Conservation (phyloP, 2,113 vertebrate genomes). For the Anas platyrhynchos region DNA sequence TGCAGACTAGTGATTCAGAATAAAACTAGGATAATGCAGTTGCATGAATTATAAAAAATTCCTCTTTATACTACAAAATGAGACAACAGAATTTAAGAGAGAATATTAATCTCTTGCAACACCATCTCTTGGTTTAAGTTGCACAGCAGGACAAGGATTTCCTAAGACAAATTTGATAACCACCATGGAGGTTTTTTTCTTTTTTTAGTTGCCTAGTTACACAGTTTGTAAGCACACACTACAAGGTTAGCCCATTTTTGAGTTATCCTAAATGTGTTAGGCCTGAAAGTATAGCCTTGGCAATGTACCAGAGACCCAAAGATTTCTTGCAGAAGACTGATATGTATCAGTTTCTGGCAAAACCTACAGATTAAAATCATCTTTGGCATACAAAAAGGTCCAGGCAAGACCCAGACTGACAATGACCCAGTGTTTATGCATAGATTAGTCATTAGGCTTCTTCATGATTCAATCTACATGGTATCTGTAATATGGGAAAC, state of each 20-base stretch:
- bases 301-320: neutral
- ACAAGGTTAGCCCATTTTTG: constrained; percentile 20
- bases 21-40: neutral
- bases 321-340: neutral
- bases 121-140: neutral
- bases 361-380: neutral
- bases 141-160: neutral
- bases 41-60: neutral
- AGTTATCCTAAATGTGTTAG: neutral
- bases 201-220: constrained; percentile 36
- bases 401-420: neutral
- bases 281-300: constrained; percentile 20
- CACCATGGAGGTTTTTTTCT: neutral
- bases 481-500: neutral
- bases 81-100: neutral
- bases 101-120: neutral
- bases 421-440: constrained; percentile 7
- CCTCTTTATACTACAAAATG: neutral
- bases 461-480: neutral
- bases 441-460: neutral
- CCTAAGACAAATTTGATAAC: constrained; percentile 26
- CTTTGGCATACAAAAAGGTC: neutral
- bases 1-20: neutral
- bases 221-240: constrained; percentile 19
- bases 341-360: constrained; percentile 1